phyloP scores from a whole-genome alignment of 1,140 invertebrate species.

The Homarus americanus region DNA sequence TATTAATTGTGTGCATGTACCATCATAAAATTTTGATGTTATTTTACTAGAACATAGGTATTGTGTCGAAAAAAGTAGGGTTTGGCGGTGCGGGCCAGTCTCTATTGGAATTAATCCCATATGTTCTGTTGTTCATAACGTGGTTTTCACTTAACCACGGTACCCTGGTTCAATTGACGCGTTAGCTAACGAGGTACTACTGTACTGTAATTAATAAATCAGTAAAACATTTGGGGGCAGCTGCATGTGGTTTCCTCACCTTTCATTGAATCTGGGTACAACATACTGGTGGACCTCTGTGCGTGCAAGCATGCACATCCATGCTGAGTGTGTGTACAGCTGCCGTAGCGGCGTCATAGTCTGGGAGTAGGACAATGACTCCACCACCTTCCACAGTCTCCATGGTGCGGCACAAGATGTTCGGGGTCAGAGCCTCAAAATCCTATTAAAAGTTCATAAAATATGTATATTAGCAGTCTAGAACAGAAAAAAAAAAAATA shows the following conservation, averaged over 20 bases:
- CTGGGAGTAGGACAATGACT: constrained; percentile 90
- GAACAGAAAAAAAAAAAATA: background rate
- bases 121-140: too few relatives aligned
- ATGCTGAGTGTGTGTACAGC: constrained; percentile 98
- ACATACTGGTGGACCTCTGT: constrained; percentile 97
- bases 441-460: constrained; percentile 83
- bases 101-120: too few relatives aligned
- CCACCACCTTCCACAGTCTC: constrained; percentile 99
- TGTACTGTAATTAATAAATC: too few relatives aligned
- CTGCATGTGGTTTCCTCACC: constrained; percentile 77
- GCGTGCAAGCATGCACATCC: constrained; percentile 98
- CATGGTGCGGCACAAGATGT: constrained; percentile 96
- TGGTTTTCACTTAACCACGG: too few relatives aligned
- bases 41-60: too few relatives aligned
- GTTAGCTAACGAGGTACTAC: too few relatives aligned
- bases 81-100: too few relatives aligned
- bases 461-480: background rate
- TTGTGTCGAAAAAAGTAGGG: too few relatives aligned
- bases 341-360: constrained; percentile 91
- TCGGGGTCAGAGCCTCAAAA: constrained; percentile 99
- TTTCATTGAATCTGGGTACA: constrained; percentile 97
- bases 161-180: too few relatives aligned
- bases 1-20: too few relatives aligned
- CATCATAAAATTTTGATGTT: too few relatives aligned
- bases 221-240: too few relatives aligned